Evolutionary conservation across 2,888 invertebrate species (phyloP), one percentile per base, ranked within the genome.

Genomic region (Acleris laterana): DNA sequence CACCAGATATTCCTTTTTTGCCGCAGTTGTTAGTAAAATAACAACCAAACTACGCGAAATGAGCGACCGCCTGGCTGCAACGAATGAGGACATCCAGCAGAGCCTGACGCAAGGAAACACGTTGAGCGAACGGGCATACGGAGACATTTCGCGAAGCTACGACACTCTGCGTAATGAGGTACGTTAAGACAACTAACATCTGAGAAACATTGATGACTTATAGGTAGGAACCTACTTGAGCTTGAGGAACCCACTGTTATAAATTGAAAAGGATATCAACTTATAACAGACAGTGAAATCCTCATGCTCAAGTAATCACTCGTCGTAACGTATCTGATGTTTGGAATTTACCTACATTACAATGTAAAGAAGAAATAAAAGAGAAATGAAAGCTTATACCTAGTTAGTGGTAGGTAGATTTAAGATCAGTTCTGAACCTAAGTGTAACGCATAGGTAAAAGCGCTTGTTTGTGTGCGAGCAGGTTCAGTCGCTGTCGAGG

Each of bases 401-500:
- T 5, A 32, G 32, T 32, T 9, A 32, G 32, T 32, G 32, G 25
- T 7, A 6, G 6, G 25, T 25, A 25, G 5, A 25, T 5, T 7
- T 7, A 25, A 7, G 6, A 6, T 25, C 25, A 25, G 25, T 25
- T 6, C 1, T 25, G 25, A 25, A 25, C 16, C 16, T 16, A 44
- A n/a, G 44, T n/a, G 44, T 44, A 44, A 19, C 49, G 22, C n/a
- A 4, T 6, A 13, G 9, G n/a, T n/a, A n/a, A n/a, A 32, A 9
- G 9, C 7, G 11, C 7, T 20, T 58, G n/a, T 48, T 25, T 62
- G 42, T 61, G 22, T 32, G 25, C 49, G n/a, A 46, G 6, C 51
- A 93, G 93, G 87, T 95, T 5, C 90, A 94, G 76, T 89, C 94
- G 3, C 88, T 97, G 60, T 93, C 94, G 2, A 96, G 96, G 80